Percentiles rank a stretch among this genome's conserved stretches.
Conservation (phyloP, 2,113 vertebrate species). For the Casuarius casuarius region DNA sequence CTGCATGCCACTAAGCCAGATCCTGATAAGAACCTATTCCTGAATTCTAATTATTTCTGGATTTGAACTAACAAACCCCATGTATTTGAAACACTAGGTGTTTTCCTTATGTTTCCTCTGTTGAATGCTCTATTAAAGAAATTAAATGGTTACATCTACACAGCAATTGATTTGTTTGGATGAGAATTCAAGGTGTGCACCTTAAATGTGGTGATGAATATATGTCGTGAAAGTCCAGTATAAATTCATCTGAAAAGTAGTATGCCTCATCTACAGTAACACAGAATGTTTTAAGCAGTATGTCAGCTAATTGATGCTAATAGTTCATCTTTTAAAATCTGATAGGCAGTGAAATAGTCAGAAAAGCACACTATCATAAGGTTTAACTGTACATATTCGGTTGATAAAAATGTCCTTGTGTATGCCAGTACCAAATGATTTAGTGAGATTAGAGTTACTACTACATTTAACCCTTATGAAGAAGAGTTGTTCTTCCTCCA, state of each 20-base stretch:
- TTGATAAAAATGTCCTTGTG: background rate
- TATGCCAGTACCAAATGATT: background rate
- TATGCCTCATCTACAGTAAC: rapidly evolving
- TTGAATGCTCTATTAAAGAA: background rate
- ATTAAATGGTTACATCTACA: background rate
- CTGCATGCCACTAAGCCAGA: background rate
- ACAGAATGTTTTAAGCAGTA: background rate
- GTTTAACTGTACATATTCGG: background rate
- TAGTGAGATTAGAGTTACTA: background rate
- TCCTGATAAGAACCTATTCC: background rate
- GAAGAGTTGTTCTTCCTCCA: background rate
- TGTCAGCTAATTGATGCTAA: background rate
- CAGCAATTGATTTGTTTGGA: background rate
- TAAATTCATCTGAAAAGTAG: background rate
- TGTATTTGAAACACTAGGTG: background rate
- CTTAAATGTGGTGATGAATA: background rate
- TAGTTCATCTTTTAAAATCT: background rate
- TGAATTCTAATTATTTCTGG: background rate
- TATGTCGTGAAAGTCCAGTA: background rate
- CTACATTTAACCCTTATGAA: background rate
- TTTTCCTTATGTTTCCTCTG: background rate
- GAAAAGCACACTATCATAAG: background rate
- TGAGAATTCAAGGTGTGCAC: background rate
- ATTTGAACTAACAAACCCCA: background rate
- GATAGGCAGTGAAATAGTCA: background rate